phyloP scores from a whole-genome alignment of 2,797 vertebrate genomes.

The Oreonectes daqikongensis region DNA sequence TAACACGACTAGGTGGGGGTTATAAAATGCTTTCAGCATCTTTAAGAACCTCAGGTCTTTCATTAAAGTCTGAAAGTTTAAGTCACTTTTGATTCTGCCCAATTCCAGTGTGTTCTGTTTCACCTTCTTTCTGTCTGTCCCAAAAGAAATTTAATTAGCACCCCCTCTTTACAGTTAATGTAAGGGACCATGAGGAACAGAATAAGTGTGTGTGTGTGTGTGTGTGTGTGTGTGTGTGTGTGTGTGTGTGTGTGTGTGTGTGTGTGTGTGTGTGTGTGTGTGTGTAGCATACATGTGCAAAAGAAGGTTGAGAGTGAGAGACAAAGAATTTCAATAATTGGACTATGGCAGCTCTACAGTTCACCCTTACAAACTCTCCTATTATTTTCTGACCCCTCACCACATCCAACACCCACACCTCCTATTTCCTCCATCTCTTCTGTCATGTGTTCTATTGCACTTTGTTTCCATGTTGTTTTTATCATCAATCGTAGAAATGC shows the following conservation, averaged over 20 bases:
- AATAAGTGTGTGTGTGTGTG: constrained; percentile 56
- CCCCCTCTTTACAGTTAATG: constrained; percentile 65
- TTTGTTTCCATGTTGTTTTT: constrained; percentile 61
- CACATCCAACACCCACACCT: constrained; percentile 81
- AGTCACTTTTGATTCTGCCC: background rate
- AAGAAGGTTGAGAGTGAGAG: constrained; percentile 76
- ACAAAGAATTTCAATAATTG: constrained; percentile 80
- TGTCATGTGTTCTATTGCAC: constrained; percentile 56
- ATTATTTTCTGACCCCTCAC: constrained; percentile 83
- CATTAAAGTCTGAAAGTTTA: constrained; percentile 7
- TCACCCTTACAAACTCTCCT: constrained; percentile 71
- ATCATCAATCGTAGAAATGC: constrained; percentile 17
- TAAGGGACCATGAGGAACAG: constrained; percentile 31
- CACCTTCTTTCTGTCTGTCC: constrained; percentile 2
- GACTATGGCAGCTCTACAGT: constrained; percentile 71
- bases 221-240: no score
- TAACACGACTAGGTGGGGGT: background rate
- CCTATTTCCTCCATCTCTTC: constrained; percentile 81
- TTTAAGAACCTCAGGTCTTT: background rate
- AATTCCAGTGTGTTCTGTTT: background rate
- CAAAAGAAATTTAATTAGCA: constrained; percentile 47
- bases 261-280: no score
- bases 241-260: no score
- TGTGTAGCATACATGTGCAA: constrained; percentile 65
- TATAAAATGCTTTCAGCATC: background rate